phyloP scores from a whole-genome alignment of 1,140 invertebrate species.

The Drosophila nigrodunni region DNA sequence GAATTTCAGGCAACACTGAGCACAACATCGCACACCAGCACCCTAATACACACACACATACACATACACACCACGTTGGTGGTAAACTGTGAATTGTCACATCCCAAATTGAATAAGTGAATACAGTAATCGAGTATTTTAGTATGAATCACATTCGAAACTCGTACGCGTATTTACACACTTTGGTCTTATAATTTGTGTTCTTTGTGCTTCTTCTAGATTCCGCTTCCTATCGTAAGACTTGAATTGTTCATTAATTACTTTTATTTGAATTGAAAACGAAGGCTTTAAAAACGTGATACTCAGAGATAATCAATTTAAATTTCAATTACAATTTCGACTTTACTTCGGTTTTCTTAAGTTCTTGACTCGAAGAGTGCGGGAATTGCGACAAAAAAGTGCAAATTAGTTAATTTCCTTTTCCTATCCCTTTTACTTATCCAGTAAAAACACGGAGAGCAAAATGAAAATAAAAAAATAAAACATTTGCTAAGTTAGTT shows the following conservation, averaged over 20 bases:
- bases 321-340: slow-evolving; percentile 24
- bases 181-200: slow-evolving; percentile 76
- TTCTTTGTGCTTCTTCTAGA: slow-evolving; percentile 83
- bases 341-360: slow-evolving; percentile 28
- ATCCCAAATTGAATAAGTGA: slow-evolving; percentile 59
- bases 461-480: background rate
- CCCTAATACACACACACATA: background rate
- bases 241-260: slow-evolving; percentile 80
- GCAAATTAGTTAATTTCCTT: slow-evolving; percentile 64
- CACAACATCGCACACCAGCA: slow-evolving; percentile 5
- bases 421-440: slow-evolving; percentile 12
- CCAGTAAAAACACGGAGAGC: slow-evolving; percentile 11
- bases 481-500: slow-evolving; percentile 42
- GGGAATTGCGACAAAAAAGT: slow-evolving; percentile 75
- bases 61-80: background rate
- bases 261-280: slow-evolving; percentile 82
- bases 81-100: slow-evolving; percentile 51
- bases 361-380: slow-evolving; percentile 43
- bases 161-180: slow-evolving; percentile 38
- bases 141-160: slow-evolving; percentile 12
- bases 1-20: too few relatives aligned
- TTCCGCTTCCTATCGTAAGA: slow-evolving; percentile 79
- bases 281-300: slow-evolving; percentile 54
- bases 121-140: slow-evolving; percentile 36
- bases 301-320: slow-evolving; percentile 18